Evolutionary conservation across 2,888 invertebrate genomes (phyloP), one percentile per base, ranked within the genome.

Genomic region (Drosophila helvetica): DNA sequence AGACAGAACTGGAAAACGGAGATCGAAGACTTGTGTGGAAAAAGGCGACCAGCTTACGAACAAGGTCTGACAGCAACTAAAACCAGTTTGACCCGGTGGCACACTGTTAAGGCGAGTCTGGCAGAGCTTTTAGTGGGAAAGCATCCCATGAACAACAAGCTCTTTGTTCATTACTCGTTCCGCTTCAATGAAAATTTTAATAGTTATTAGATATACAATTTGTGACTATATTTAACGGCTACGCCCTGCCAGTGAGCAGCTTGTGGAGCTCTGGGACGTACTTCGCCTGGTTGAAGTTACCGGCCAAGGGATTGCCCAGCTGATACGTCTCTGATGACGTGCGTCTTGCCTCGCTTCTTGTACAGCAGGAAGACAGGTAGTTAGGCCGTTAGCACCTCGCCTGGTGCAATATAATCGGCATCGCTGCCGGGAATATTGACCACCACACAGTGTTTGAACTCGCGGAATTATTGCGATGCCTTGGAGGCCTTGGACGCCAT

Each of bases 371-470:
- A 96, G 17, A 97, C 95, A 91, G n/a, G n/a, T 97, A 97, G 66
- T 97, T 97, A 98, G 5, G 94, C 95, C 0, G 96, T 94, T 0
- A 98, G 92, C 0, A 93, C 93, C 62, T 97, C 96, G 6, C 98
- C 98, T 3, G 93, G 93, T 0, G 90, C 85, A 2, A 98, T n/a
- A n/a, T n/a, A n/a, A n/a, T n/a, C n/a, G n/a, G n/a, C 90, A 78
- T 96, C 93, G 75, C 89, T 92, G 12, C 96, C 97, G 17, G 96
- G 96, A 78, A 98, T 96, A 90, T 98, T 98, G 25, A 94, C 96
- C 0, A 98, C 95, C 5, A 98, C 91, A 98, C 98, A 98, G 92
- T 98, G 98, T 88, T 96, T 96, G 95, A 96, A 97, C 92, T 98
- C 98, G 42, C 97, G 94, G 90, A 94, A 95, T n/a, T n/a, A n/a